Percentiles rank a stretch among this genome's conserved stretches.
These are phyloP conservation scores for Poeciliopsis gracilis DNA, from an alignment of 2,797 vertebrate genomes.

Conservation along the genomic window DNA sequence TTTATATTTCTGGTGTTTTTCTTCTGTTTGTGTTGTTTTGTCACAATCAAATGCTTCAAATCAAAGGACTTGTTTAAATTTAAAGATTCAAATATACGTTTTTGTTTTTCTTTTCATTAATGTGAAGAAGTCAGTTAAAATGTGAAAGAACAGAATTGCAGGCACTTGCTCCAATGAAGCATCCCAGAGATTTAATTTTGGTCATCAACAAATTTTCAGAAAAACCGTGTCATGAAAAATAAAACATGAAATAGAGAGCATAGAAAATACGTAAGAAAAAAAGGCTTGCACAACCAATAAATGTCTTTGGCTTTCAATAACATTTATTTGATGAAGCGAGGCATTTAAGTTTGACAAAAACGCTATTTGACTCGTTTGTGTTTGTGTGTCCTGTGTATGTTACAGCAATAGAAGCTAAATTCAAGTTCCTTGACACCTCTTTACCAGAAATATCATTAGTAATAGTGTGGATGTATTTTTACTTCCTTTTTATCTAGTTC, in stretches of 20 bases:
- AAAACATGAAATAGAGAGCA: not conserved
- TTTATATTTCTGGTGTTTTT: not conserved
- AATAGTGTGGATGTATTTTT: not conserved
- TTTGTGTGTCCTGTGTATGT: not conserved
- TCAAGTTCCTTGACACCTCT: not conserved
- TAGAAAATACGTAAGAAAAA: too few relatives aligned
- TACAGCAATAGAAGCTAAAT: not conserved
- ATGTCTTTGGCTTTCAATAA: not conserved
- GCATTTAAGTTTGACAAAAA: not conserved
- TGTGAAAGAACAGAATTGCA: not conserved
- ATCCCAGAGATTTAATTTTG: too few relatives aligned
- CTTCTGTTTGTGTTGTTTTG: not conserved
- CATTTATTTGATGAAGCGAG: not conserved
- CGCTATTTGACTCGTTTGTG: not conserved
- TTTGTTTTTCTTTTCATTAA: not conserved
- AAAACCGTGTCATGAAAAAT: not conserved
- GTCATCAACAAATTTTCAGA: not conserved
- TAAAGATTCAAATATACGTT: not conserved
- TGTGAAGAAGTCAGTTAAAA: not conserved
- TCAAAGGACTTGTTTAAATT: not conserved
- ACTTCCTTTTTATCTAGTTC: not conserved
- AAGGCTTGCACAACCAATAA: not conserved
- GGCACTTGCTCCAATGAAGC: too few relatives aligned
- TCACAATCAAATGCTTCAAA: not conserved
- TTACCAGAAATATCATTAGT: not conserved